Base-by-base conservation (phyloP, 2,797 vertebrate genomes). In the Hirundo rustica region DNA sequence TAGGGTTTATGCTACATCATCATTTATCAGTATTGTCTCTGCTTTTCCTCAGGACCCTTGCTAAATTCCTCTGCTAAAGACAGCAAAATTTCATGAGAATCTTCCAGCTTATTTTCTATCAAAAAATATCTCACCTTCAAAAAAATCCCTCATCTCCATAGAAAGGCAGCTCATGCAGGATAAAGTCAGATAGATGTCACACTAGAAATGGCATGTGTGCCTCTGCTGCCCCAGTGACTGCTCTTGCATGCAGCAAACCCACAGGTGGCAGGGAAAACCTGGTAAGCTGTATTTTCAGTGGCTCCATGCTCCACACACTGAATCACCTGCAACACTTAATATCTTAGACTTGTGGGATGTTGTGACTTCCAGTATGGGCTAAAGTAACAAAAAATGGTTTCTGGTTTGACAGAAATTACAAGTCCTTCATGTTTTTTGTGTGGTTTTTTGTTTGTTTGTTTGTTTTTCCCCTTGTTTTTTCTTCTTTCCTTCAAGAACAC, bases 241-340 rank as follows among this genome's bases (percentile, higher is more conserved):
- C 13, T 70, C 6, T 55, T 19, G 21, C 6, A 1, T 15, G 45
- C n/a, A 40, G 17, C 13, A 77, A 71, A 34, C 4, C 19, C 29
- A 8, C 0, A 0, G 45, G 10, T 40, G 29, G 47, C 38, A 34
- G 13, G 9, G 12, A 19, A 40, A 55, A 7, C 10, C 73, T 60
- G 7, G 4, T 53, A 45, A 82, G 1, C 13, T 45, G 20, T 34
- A 11, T 5, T 61, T 75, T 61, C 34, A 23, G 32, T 23, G 34
- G 5, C 34, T 73, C 20, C 0, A 0, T 50, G 6, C 6, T 54
- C 29, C 44, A 73, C 21, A 53, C 1, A 19, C 7, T 40, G 44
- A 40, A 48, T 53, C 8, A 70, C 6, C 38, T 45, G 32, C 6
- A 72, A 55, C 5, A 40, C 34, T 64, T 40, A 23, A 68, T 7